Percentiles rank a stretch among this genome's conserved stretches.
These are phyloP conservation scores for Protobothrops flavoviridis DNA, from an alignment of 2,113 vertebrate species.

Conservation along the genomic window DNA sequence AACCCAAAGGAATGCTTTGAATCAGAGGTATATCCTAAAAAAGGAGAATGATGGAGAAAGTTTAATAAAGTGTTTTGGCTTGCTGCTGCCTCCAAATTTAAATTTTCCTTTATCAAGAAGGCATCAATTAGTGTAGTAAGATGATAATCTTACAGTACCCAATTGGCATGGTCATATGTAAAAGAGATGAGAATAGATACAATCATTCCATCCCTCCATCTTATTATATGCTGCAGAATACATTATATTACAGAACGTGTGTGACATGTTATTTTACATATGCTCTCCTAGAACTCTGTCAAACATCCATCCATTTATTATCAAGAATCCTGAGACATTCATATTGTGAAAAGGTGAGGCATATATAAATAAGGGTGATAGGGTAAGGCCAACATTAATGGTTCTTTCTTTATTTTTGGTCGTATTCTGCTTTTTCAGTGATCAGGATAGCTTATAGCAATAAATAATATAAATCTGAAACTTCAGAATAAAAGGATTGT, in stretches of 20 bases:
- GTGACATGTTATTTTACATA: not conserved
- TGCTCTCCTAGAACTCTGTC: not conserved
- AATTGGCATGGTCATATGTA: not conserved
- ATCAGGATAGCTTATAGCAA: too few species aligned
- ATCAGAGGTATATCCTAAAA: conserved; percentile 41
- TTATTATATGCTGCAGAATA: not conserved
- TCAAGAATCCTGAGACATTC: too few species aligned
- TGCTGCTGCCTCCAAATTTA: not conserved
- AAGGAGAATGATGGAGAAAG: not conserved
- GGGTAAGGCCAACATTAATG: too few species aligned
- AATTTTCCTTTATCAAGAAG: not conserved
- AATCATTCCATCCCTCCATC: not conserved
- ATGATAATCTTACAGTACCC: not conserved
- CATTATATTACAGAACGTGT: not conserved
- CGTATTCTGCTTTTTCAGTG: too few species aligned
- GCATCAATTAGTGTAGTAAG: not conserved
- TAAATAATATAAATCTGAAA: too few species aligned
- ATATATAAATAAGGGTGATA: too few species aligned
- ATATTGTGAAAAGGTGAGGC: too few species aligned
- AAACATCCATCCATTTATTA: too few species aligned
- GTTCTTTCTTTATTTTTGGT: too few species aligned
- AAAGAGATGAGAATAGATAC: not conserved
- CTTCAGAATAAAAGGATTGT: too few species aligned
- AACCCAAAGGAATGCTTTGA: conserved; percentile 38
- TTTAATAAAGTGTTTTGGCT: not conserved